Conservation (phyloP, 1,140 invertebrate genomes). For the Onthophagus taurus region DNA sequence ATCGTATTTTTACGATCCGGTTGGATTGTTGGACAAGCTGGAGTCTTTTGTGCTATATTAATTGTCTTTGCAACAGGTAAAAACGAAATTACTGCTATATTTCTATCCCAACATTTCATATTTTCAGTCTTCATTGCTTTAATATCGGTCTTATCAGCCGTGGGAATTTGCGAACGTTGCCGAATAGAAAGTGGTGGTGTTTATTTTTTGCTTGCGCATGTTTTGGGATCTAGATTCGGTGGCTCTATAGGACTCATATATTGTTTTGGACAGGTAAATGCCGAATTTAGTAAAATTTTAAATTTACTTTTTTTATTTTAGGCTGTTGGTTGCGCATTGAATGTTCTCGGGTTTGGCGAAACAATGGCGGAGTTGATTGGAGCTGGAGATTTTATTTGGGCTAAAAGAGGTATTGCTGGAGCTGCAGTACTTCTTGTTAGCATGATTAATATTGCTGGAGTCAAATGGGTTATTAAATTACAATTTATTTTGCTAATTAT, state of each 20-base stretch:
- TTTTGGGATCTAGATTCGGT: slow-evolving; percentile 84
- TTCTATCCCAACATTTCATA: slow-evolving; percentile 9
- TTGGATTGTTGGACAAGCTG: slow-evolving; percentile 94
- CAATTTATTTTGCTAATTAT: slow-evolving; percentile 79
- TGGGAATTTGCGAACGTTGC: slow-evolving; percentile 92
- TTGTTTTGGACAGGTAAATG: slow-evolving; percentile 83
- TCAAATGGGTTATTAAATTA: slow-evolving; percentile 88
- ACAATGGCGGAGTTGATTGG: slow-evolving; percentile 79
- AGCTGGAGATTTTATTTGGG: slow-evolving; percentile 60
- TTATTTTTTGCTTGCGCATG: slow-evolving; percentile 89
- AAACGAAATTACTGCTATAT: slow-evolving; percentile 4
- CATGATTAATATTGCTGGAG: slow-evolving; percentile 82
- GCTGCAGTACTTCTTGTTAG: slow-evolving; percentile 72
- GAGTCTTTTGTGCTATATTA: slow-evolving; percentile 75
- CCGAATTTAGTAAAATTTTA: slow-evolving; percentile 6
- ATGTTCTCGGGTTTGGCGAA: slow-evolving; percentile 91
- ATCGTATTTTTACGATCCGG: slow-evolving; percentile 93
- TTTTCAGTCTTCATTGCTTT: slow-evolving; percentile 73
- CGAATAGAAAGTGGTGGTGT: slow-evolving; percentile 91
- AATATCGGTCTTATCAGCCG: slow-evolving; percentile 84
- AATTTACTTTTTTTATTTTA: slow-evolving; percentile 36
- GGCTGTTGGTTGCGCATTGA: slow-evolving; percentile 91
- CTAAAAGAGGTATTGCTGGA: slow-evolving; percentile 70
- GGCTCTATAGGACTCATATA: slow-evolving; percentile 87
- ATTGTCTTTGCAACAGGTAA: slow-evolving; percentile 80